These are phyloP conservation scores for Mormyrus hasselquistii DNA, from an alignment of 2,797 vertebrate genomes.

Conservation along the genomic window DNA sequence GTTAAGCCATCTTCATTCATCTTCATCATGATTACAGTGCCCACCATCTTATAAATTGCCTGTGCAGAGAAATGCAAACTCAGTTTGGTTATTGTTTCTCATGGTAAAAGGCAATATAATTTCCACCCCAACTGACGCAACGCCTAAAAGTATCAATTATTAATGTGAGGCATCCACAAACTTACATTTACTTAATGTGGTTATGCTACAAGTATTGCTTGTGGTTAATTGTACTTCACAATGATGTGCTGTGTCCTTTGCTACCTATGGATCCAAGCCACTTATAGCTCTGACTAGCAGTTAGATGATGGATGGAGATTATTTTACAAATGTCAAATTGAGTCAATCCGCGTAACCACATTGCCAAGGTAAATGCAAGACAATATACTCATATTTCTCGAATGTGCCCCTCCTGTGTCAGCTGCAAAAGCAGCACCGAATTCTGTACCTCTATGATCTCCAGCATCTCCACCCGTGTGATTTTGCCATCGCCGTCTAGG, in stretches of 20 bases:
- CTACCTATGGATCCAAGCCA: neutral
- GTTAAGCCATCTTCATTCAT: slow-evolving; percentile 99
- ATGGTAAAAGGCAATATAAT: neutral
- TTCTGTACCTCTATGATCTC: slow-evolving; percentile 81
- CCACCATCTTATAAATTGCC: slow-evolving; percentile 99
- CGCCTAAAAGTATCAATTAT: neutral
- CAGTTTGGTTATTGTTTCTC: neutral
- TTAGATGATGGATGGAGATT: neutral
- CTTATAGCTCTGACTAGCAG: neutral
- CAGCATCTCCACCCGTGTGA: slow-evolving; percentile 84
- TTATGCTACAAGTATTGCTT: neutral
- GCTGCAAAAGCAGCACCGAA: neutral
- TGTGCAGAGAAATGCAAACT: slow-evolving; percentile 46
- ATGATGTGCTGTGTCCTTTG: neutral
- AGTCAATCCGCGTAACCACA: neutral
- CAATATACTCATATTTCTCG: neutral
- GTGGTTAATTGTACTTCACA: neutral
- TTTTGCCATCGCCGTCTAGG: slow-evolving; percentile 83
- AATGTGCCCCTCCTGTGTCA: neutral
- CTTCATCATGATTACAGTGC: slow-evolving; percentile 99
- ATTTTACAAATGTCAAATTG: neutral
- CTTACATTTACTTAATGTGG: neutral
- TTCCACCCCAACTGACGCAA: neutral
- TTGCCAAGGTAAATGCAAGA: neutral
- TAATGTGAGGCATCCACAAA: neutral